These are phyloP conservation scores for Cataglyphis altisquamis DNA, from an alignment of 2,888 invertebrate genomes.

Conservation along the genomic window DNA sequence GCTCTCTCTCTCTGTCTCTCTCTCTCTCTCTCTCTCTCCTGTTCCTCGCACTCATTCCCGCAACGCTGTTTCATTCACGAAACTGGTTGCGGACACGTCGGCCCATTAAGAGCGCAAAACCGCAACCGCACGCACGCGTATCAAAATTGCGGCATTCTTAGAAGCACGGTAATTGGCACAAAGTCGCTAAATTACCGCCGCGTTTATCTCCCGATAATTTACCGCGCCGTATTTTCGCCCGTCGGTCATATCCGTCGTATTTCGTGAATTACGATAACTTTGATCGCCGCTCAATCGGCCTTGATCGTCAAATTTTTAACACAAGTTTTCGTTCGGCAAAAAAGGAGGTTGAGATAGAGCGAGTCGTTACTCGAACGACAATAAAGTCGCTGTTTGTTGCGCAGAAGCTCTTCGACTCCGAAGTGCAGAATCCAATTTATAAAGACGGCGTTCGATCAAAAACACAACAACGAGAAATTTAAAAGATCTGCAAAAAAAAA, in stretches of 20 bases:
- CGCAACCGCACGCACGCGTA: slow-evolving; percentile 56
- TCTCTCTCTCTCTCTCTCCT: not conserved
- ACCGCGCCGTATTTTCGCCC: slow-evolving; percentile 6
- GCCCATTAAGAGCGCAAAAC: slow-evolving; percentile 49
- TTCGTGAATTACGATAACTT: slow-evolving; percentile 30
- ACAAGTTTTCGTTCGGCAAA: not conserved
- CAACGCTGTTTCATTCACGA: slow-evolving; percentile 53
- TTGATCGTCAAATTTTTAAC: slow-evolving; percentile 7
- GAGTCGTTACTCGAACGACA: not conserved
- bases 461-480: slow-evolving; percentile 24
- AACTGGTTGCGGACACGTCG: slow-evolving; percentile 54
- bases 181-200: slow-evolving; percentile 49
- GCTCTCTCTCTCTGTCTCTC: not conserved
- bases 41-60: not conserved
- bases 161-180: slow-evolving; percentile 53
- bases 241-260: slow-evolving; percentile 7
- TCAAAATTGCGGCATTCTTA: slow-evolving; percentile 56
- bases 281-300: not conserved
- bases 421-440: slow-evolving; percentile 33
- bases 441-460: slow-evolving; percentile 15
- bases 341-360: not conserved
- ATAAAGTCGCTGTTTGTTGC: slow-evolving; percentile 21
- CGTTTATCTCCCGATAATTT: slow-evolving; percentile 49
- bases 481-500: slow-evolving; percentile 21
- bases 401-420: not conserved